phyloP scores from a whole-genome alignment of 2,888 invertebrate genomes.

The Drosophila acutilabella region DNA sequence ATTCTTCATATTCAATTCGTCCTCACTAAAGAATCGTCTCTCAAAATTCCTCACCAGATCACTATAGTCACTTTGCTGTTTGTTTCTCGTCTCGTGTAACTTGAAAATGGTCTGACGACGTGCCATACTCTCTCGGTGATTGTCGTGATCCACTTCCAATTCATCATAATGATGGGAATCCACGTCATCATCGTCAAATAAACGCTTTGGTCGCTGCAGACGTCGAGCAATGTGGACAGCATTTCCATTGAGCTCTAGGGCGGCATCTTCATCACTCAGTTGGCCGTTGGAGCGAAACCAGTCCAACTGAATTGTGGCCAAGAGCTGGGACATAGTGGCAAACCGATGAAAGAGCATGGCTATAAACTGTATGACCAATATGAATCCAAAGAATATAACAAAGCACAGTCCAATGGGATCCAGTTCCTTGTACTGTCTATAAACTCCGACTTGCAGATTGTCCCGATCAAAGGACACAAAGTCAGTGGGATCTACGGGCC shows the following conservation, averaged over 20 bases:
- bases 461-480: constrained; percentile 86
- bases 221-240: constrained; percentile 88
- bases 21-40: constrained; percentile 80
- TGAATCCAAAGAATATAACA: constrained; percentile 89
- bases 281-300: constrained; percentile 83
- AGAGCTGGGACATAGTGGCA: constrained; percentile 90
- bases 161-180: constrained; percentile 57
- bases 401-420: constrained; percentile 92
- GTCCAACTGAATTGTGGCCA: constrained; percentile 88
- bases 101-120: constrained; percentile 83
- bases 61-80: constrained; percentile 79
- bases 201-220: constrained; percentile 85
- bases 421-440: constrained; percentile 88
- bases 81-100: constrained; percentile 80
- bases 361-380: constrained; percentile 89
- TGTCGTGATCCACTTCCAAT: constrained; percentile 37
- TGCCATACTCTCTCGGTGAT: constrained; percentile 59
- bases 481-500: constrained; percentile 88
- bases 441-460: constrained; percentile 86
- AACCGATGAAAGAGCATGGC: constrained; percentile 92
- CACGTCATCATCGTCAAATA: constrained; percentile 81
- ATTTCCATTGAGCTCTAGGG: constrained; percentile 87
- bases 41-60: constrained; percentile 84
- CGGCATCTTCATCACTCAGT: constrained; percentile 83
- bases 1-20: constrained; percentile 81